Evolutionary conservation across 2,113 vertebrate genomes (phyloP).

Genomic region (Grammomys dolichurus): DNA sequence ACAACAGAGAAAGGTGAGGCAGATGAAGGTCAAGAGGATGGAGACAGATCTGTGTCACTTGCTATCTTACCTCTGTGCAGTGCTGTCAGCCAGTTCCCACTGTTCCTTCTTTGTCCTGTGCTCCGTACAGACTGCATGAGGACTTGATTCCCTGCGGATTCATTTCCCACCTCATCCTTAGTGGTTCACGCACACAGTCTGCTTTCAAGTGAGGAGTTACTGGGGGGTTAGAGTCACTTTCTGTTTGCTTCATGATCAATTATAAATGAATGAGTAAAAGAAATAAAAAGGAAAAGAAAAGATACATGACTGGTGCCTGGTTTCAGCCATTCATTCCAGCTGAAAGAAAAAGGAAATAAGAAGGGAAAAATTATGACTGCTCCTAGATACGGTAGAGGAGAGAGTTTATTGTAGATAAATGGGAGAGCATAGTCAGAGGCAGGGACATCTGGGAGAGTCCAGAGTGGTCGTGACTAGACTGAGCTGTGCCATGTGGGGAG

Average conservation of each 20-base stretch:
- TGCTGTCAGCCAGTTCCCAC: neutral
- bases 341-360: neutral
- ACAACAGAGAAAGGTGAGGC: neutral
- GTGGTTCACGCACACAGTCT: neutral
- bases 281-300: neutral
- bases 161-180: neutral
- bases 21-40: neutral
- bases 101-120: neutral
- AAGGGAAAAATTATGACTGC: neutral
- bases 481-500: neutral
- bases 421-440: neutral
- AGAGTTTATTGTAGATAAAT: neutral
- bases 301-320: neutral
- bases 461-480: neutral
- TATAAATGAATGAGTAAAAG: neutral
- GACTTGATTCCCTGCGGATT: neutral
- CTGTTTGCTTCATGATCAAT: slow-evolving; percentile 3
- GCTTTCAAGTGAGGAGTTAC: neutral
- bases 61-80: neutral
- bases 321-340: neutral
- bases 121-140: neutral
- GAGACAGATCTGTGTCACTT: neutral
- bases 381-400: neutral
- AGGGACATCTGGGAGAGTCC: neutral
- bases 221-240: neutral